Conservation (phyloP, 2,797 vertebrate genomes). For the Lagocephalus sceleratus region DNA sequence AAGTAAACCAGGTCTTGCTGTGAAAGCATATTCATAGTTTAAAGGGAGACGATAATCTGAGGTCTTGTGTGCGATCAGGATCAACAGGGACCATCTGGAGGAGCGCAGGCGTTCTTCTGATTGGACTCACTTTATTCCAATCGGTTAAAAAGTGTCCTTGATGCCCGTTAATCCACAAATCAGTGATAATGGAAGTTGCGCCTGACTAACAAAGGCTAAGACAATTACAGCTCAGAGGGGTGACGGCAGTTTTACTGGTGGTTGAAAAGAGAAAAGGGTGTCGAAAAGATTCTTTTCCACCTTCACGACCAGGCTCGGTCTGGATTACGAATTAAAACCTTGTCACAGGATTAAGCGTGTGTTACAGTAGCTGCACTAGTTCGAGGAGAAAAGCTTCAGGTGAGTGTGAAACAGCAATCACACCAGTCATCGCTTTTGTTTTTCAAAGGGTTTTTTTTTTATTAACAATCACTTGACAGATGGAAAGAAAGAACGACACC, state of each 20-base stretch:
- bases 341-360: no score
- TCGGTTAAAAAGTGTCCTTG: background rate
- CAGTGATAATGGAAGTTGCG: background rate
- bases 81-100: conserved; percentile 26
- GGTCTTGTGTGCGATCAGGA: conserved; percentile 6
- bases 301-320: no score
- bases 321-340: no score
- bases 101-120: background rate
- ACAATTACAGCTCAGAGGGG: background rate
- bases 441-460: background rate
- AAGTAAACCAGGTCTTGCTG: conserved; percentile 14
- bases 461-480: background rate
- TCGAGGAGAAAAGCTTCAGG: no score
- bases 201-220: background rate
- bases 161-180: conserved; percentile 10
- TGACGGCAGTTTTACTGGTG: background rate
- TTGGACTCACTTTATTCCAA: background rate
- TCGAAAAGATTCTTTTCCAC: no score
- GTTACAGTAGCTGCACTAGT: no score
- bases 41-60: background rate
- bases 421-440: background rate
- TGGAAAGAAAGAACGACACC: background rate
- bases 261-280: no score
- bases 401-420: background rate
- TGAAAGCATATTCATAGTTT: conserved; percentile 26